Evolutionary conservation across 2,888 invertebrate genomes (phyloP).

Genomic region (Apotomis capreana): DNA sequence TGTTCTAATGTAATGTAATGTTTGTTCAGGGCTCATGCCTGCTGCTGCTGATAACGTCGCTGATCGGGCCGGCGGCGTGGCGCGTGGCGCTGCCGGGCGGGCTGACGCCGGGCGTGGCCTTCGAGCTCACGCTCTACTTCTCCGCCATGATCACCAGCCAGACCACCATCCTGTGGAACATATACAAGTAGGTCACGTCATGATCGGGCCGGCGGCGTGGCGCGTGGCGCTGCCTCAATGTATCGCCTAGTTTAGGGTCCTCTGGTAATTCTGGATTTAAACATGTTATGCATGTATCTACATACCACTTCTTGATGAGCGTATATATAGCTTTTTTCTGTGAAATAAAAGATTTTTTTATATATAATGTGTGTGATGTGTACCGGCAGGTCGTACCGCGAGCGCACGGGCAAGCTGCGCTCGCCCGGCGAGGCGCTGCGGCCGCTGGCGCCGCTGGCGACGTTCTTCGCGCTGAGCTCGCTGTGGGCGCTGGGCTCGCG

Average conservation of each 20-base stretch:
- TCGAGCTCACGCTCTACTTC: slow-evolving; percentile 93
- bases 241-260: no score
- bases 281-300: no score
- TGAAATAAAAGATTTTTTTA: no score
- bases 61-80: slow-evolving; percentile 92
- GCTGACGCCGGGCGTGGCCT: slow-evolving; percentile 89
- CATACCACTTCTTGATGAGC: no score
- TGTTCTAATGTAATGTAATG: no score
- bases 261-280: no score
- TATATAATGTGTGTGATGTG: neutral
- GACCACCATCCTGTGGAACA: slow-evolving; percentile 95
- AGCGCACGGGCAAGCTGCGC: slow-evolving; percentile 94
- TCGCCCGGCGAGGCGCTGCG: slow-evolving; percentile 91
- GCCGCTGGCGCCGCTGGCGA: slow-evolving; percentile 91
- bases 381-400: slow-evolving; percentile 89
- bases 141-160: slow-evolving; percentile 93
- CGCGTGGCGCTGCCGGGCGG: slow-evolving; percentile 89
- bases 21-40: slow-evolving; percentile 79
- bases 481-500: slow-evolving; percentile 94
- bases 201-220: slow-evolving; percentile 92
- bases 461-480: slow-evolving; percentile 89
- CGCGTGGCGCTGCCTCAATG: slow-evolving; percentile 90
- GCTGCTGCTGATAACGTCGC: slow-evolving; percentile 82
- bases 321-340: no score
- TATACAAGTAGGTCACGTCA: slow-evolving; percentile 86